Base-by-base conservation (phyloP, 92 coral and sea anemone species). In the Hydrozoanthus gracilis region DNA sequence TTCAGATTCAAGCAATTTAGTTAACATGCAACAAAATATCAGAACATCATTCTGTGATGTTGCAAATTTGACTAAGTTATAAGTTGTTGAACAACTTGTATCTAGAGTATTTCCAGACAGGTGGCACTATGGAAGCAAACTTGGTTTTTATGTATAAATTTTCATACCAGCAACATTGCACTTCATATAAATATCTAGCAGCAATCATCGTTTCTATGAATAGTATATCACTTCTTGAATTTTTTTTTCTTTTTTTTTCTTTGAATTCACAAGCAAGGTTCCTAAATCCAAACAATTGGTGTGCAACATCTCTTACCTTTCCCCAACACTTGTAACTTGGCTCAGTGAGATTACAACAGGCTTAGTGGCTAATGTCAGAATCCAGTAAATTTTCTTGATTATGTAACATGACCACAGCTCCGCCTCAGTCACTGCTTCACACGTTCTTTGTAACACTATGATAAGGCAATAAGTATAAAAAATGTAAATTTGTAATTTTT, bases 381-480 rank as follows among this genome's bases (percentile, higher is more conserved):
- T 88, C 97, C 95, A 87, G 82, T 83, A 88, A 5, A 91, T 83
- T 87, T 88, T 83, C 62, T 93, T 89, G 20, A 95, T 92, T n/a
- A 96, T 79, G 78, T 88, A 95, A 76, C 95, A 93, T 9, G 98
- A 96, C 95, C 98, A 95, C 12, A 94, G 89, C 46, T 96, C 98
- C 65, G 96, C 93, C 85, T 93, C 99, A 27, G 89, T 89, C 15
- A 95, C 90, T 3, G 93, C 93, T 71, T 90, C 95, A 69, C 93
- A 89, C 39, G 99, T 89, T 6, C 74, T 69, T 10, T 95, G 90
- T 17, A 95, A 88, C 86, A 93, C 99, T 95, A 85, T 12, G 89
- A 20, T 9, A 17, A 0, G 12, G 7, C 35, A 6, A 16, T n/a
- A 0, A 18, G 10, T 18, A 6, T n/a, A 3, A 67, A 2, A 5